Evolutionary conservation across 1,140 invertebrate genomes (phyloP), one percentile per base, ranked within the genome.

Genomic region (Chelonus insularis): DNA sequence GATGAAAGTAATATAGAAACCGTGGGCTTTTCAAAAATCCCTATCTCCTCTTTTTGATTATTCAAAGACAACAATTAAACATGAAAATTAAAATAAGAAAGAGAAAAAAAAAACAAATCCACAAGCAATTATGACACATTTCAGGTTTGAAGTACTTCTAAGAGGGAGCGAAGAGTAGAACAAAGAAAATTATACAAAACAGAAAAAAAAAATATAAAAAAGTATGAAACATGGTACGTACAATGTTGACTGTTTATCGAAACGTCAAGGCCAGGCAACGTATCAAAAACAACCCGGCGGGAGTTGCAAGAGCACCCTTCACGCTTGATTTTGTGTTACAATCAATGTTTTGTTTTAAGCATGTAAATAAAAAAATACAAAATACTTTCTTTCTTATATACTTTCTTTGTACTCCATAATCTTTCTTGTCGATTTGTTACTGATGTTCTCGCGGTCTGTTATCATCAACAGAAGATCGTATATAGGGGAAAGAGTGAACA

Each of bases 251-350:
- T 7, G 45, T 51, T 60, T 51, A 61, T 61, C 69, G 71, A 73
- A 71, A 74, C 68, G 72, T 74, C 72, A 74, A 61, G 57, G 57
- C 64, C 71, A 74, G 69, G 63, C 64, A 47, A 48, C 66, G 66
- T 65, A 72, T 74, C 72, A 72, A 72, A 71, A 74, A 51, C 72
- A 72, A 68, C 61, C 50, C 56, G 55, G 43, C 48, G 51, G 20
- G 57, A 62, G 23, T n/a, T n/a, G 43, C 23, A 54, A 62, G 58
- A 41, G 36, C 34, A 39, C 47, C 20, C 45, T 21, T 55, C 59
- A 62, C 54, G 55, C 47, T 65, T 60, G 54, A 61, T 61, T 65
- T 65, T 36, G 45, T 34, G 56, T 57, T 55, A 48, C 32, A 20
- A 55, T 37, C 16, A 37, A 36, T 55, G 32, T 7, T 55, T 37